Conservation (phyloP, 2,113 vertebrate species). For the Tetraodon nigroviridis region DNA sequence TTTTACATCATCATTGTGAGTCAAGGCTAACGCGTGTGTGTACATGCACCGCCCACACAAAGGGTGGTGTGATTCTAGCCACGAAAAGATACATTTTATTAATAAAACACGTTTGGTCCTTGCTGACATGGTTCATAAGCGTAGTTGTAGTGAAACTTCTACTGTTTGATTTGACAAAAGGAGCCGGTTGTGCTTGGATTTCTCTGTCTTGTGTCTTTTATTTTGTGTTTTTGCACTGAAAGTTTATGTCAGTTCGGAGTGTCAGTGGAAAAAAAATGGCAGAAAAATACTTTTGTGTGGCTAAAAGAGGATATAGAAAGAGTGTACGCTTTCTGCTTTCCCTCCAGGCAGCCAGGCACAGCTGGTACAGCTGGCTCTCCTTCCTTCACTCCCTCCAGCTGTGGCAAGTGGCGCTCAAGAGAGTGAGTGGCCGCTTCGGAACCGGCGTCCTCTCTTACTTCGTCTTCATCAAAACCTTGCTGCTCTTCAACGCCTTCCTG, state of each 20-base stretch:
- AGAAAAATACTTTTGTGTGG: background rate
- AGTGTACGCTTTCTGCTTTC: background rate
- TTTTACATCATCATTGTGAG: conserved; percentile 77
- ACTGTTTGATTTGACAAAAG: too few relatives aligned
- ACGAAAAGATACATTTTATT: too few relatives aligned
- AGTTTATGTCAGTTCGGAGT: too few relatives aligned
- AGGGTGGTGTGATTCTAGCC: too few relatives aligned
- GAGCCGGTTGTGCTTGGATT: background rate
- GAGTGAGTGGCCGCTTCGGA: conserved; percentile 85
- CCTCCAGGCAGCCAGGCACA: conserved; percentile 69
- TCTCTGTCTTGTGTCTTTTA: background rate
- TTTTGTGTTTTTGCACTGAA: too few relatives aligned
- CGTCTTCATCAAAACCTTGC: conserved; percentile 85
- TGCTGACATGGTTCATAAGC: too few relatives aligned
- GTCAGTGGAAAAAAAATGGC: too few relatives aligned
- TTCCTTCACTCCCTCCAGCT: conserved; percentile 69
- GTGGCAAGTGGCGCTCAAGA: conserved; percentile 85
- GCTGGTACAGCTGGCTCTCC: conserved; percentile 80
- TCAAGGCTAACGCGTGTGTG: too few relatives aligned
- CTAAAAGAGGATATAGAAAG: background rate
- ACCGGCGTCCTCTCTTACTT: conserved; percentile 93
- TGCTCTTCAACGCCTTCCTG: conserved; percentile 81
- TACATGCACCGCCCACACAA: too few relatives aligned
- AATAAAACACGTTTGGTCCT: too few relatives aligned
- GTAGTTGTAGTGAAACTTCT: too few relatives aligned